Conservation (phyloP, 2,797 vertebrate genomes). For the Anniella stebbinsi region DNA sequence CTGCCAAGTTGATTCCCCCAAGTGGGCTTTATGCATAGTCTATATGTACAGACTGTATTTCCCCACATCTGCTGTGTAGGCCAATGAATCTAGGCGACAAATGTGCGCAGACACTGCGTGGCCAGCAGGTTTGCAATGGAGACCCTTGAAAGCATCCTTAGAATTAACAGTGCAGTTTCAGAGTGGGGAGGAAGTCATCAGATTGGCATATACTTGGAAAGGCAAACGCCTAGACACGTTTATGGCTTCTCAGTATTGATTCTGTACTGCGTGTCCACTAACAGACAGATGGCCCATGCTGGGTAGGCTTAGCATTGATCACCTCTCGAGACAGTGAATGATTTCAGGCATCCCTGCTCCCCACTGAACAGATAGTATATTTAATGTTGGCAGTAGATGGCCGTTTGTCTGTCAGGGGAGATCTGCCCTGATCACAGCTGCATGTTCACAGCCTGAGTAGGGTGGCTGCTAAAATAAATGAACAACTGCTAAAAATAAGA, state of each 20-base stretch:
- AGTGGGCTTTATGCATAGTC: neutral
- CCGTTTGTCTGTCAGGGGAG: neutral
- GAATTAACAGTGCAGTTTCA: accelerated
- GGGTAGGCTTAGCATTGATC: neutral
- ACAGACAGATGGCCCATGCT: neutral
- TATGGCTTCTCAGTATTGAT: constrained; percentile 32
- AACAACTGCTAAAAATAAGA: too few relatives aligned
- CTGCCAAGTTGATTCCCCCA: neutral
- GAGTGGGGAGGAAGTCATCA: neutral
- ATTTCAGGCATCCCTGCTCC: neutral
- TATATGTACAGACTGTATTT: neutral
- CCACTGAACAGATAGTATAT: neutral
- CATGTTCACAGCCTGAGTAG: neutral
- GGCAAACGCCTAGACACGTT: neutral
- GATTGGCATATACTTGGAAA: accelerated
- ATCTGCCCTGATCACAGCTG: neutral
- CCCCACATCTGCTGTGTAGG: neutral
- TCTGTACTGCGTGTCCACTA: neutral
- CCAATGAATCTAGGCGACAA: neutral
- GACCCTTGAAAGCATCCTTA: neutral
- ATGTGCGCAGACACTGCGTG: neutral
- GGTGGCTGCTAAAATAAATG: too few relatives aligned
- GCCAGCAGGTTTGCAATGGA: neutral
- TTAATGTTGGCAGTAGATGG: neutral
- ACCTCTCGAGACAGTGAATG: neutral